Evolutionary conservation across 2,113 vertebrate genomes (phyloP), one percentile per base, ranked within the genome.

Genomic region (Gila orcuttii): DNA sequence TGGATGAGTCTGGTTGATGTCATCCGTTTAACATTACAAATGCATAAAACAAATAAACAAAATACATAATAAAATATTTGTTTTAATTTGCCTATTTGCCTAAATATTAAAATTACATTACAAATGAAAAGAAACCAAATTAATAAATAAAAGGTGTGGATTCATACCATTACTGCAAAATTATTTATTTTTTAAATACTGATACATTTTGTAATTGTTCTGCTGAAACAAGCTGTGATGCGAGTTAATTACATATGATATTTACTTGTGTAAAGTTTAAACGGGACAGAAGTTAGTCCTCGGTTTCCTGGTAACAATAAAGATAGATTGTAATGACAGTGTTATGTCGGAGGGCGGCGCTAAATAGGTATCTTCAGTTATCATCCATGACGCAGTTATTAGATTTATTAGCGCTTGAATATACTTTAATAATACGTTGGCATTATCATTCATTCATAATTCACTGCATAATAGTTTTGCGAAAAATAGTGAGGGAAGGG

Each of bases 371-470:
- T 52, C 47, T 15, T 50, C 13, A 31, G 36, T 42, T 42, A 15
- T 36, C 33, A 62, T 7, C 68, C 50, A 82, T 85, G 33, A 69
- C 71, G 80, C 83, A 77, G 90, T 87, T 89, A 87, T 57, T 17
- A 83, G 84, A 77, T 90, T 79, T 45, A 25, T 36, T 31, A 78
- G 15, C 4, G 42, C 10, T 23, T 71, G 7, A 55, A 10, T 25
- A 31, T 33, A 42, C 36, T 4, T 39, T 39, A 69, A 36, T 39
- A 69, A 19, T 33, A 71, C 33, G 9, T 33, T 7, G 31, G 9
- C 17, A 39, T 12, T 21, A 6, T 71, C 36, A n/a, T 2, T 55
- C 50, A 42, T 42, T 19, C 15, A 2, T 6, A 55, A 55, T 57
- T 52, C 52, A 21, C 52, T 57, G 52, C 52, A 2, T 57, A 57